Percentiles rank a stretch among this genome's conserved stretches.
These are phyloP conservation scores for Meteorus cinctellus DNA, from an alignment of 2,888 invertebrate species.

Conservation along the genomic window DNA sequence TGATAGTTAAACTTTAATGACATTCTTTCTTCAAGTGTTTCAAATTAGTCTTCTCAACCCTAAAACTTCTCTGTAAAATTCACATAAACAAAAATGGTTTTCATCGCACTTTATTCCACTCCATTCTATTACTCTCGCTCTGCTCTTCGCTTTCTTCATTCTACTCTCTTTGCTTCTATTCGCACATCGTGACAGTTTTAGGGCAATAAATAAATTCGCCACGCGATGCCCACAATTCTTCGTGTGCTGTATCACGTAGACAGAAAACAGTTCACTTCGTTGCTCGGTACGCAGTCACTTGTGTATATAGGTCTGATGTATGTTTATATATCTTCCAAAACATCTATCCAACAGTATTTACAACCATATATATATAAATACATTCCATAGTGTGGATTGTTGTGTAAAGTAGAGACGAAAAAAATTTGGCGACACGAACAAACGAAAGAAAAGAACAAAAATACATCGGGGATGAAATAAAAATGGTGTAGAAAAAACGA, in stretches of 20 bases:
- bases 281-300: slow-evolving; percentile 16
- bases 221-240: slow-evolving; percentile 66
- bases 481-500: slow-evolving; percentile 15
- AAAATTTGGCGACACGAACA: slow-evolving; percentile 38
- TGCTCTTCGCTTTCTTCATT: background rate
- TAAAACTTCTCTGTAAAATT: background rate
- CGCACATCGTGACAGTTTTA: slow-evolving; percentile 30
- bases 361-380: slow-evolving; percentile 2
- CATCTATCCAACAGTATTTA: slow-evolving; percentile 7
- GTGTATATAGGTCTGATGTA: slow-evolving; percentile 10
- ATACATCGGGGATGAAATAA: background rate
- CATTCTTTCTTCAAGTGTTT: too few relatives aligned
- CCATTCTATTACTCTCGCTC: slow-evolving; percentile 7
- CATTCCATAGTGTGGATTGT: slow-evolving; percentile 19
- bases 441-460: slow-evolving; percentile 1
- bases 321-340: slow-evolving; percentile 23
- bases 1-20: too few relatives aligned
- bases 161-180: background rate
- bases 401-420: slow-evolving; percentile 15
- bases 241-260: slow-evolving; percentile 42
- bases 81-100: slow-evolving; percentile 23
- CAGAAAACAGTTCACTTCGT: slow-evolving; percentile 42
- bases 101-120: slow-evolving; percentile 26
- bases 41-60: too few relatives aligned
- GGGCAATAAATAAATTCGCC: slow-evolving; percentile 68